Conservation (phyloP, 2,888 invertebrate species). For the Synergus japonicus region DNA sequence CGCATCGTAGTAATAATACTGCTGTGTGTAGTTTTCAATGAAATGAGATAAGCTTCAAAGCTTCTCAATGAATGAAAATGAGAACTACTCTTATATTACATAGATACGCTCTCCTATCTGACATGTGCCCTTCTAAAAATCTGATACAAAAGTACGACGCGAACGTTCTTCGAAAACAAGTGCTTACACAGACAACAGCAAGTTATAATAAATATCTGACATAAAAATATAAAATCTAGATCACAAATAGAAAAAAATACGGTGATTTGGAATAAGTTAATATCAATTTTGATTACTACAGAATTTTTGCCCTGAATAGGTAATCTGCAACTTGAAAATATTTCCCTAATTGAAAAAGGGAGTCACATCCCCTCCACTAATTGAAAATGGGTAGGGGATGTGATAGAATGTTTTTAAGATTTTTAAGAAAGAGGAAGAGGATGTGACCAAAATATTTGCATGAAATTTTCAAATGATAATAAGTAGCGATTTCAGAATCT, state of each 20-base stretch:
- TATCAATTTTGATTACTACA: no score
- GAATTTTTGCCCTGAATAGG: no score
- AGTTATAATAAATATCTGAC: neutral
- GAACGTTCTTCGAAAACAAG: constrained; percentile 27
- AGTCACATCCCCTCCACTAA: no score
- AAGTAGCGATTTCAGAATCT: no score
- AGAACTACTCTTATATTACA: constrained; percentile 2
- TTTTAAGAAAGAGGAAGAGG: no score
- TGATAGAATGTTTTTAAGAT: no score
- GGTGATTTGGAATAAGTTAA: no score
- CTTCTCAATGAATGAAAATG: constrained; percentile 15
- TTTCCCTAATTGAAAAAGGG: no score
- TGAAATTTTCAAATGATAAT: no score
- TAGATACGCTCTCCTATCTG: neutral
- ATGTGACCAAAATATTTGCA: no score
- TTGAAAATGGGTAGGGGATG: no score
- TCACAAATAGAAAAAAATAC: neutral
- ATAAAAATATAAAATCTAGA: neutral
- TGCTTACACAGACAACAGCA: neutral
- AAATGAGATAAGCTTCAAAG: constrained; percentile 13
- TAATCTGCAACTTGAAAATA: no score
- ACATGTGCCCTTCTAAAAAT: neutral
- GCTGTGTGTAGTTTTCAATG: constrained; percentile 27
- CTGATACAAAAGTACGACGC: constrained; percentile 3
- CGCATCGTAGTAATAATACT: neutral